Conservation (phyloP, 2,113 vertebrate genomes). For the Gobiocypris rarus region DNA sequence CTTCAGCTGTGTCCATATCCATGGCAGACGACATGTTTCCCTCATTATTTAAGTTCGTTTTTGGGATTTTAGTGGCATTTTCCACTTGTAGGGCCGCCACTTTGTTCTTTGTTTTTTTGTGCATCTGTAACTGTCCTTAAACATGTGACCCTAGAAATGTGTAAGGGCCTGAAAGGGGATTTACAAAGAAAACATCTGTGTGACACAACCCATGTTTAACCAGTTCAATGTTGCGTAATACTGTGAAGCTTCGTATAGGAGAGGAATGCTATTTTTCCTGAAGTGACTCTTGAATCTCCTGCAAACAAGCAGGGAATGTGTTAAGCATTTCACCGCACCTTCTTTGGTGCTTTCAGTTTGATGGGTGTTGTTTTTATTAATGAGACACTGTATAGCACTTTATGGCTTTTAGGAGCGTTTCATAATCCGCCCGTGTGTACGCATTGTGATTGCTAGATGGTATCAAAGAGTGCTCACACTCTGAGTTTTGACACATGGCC, state of each 20-base stretch:
- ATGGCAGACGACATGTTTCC: background rate
- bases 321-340: background rate
- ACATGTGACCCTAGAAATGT: constrained; percentile 48
- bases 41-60: background rate
- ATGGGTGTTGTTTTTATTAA: background rate
- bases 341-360: background rate
- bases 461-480: background rate
- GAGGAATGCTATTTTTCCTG: constrained; percentile 23
- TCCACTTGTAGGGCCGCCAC: background rate
- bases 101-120: constrained; percentile 17
- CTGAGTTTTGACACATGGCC: background rate
- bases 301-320: background rate
- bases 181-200: constrained; percentile 58
- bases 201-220: constrained; percentile 38
- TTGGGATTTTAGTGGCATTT: background rate
- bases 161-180: constrained; percentile 56
- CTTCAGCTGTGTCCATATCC: background rate
- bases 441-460: constrained; percentile 3
- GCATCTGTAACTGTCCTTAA: constrained; percentile 62
- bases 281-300: background rate
- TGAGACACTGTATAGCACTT: background rate
- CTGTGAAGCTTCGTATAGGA: constrained; percentile 41
- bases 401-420: background rate
- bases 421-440: background rate
- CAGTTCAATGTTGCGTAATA: constrained; percentile 39